Percentiles rank a stretch among this genome's conserved stretches.
Evolutionary conservation across 23 tunicate genomes (phyloP).

Genomic region (Oikopleura albicans): DNA sequence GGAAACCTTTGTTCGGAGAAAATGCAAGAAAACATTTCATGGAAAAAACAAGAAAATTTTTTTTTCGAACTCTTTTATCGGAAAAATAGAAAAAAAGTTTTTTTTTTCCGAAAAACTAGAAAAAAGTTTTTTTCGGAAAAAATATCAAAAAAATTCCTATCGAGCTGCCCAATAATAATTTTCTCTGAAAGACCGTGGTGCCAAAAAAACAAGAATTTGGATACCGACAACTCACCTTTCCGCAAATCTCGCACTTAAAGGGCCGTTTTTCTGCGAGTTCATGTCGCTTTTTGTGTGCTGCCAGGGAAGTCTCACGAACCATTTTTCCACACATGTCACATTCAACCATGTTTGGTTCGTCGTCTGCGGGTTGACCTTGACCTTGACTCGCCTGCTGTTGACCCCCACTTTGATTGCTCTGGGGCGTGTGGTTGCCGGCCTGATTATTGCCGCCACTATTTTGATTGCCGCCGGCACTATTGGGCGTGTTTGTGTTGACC

Average conservation of each 20-base stretch:
- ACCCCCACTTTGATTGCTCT: neutral
- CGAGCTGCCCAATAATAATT: too few relatives aligned
- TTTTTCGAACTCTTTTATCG: too few relatives aligned
- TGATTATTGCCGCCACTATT: neutral
- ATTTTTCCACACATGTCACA: neutral
- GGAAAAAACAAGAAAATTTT: too few relatives aligned
- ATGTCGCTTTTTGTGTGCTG: conserved; percentile 8
- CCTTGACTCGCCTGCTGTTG: neutral
- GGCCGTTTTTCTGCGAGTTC: conserved; percentile 7
- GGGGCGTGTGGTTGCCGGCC: neutral
- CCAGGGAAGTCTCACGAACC: neutral
- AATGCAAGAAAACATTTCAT: too few relatives aligned
- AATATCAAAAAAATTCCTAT: too few relatives aligned
- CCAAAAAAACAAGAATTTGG: too few relatives aligned
- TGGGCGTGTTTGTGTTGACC: neutral
- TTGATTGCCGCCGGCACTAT: neutral
- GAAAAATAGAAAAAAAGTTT: too few relatives aligned
- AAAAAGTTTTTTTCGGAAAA: too few relatives aligned
- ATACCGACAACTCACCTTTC: neutral
- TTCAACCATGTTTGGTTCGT: neutral
- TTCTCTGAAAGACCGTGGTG: too few relatives aligned
- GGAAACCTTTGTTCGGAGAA: too few relatives aligned
- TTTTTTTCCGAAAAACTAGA: too few relatives aligned
- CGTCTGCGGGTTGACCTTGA: neutral
- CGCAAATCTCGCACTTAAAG: conserved; percentile 3